phyloP scores from a whole-genome alignment of 1,140 invertebrate genomes.

The Drosophila pruinosa region DNA sequence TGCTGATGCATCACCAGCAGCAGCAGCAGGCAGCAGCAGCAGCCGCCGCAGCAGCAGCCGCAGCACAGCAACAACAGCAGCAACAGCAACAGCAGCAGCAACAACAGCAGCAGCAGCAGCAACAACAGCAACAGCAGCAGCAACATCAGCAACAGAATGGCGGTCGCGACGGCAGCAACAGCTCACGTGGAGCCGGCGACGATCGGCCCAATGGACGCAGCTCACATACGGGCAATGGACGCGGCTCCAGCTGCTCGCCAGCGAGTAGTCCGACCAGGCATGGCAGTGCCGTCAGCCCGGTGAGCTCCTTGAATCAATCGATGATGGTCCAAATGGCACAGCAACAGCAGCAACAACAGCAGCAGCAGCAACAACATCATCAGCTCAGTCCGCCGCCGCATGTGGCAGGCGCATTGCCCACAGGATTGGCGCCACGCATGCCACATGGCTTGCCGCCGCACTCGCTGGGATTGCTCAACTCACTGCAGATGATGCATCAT shows the following conservation, averaged over 20 bases:
- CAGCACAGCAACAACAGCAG: conserved; percentile 51
- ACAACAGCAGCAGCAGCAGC: conserved; percentile 45
- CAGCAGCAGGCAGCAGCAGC: conserved; percentile 69
- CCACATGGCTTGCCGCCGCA: conserved; percentile 89
- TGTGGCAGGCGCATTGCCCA: conserved; percentile 83
- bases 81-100: conserved; percentile 40
- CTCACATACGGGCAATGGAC: conserved; percentile 64
- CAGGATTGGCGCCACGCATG: conserved; percentile 79
- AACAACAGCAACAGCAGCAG: conserved; percentile 58
- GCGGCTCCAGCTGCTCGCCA: conserved; percentile 84
- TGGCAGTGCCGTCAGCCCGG: conserved; percentile 82
- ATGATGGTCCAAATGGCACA: conserved; percentile 81
- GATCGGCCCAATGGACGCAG: conserved; percentile 77
- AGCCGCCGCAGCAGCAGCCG: conserved; percentile 56
- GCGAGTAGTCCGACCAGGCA: conserved; percentile 82
- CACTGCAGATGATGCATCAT: conserved; percentile 90
- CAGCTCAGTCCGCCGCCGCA: conserved; percentile 86
- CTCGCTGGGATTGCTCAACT: conserved; percentile 89
- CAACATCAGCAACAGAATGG: conserved; percentile 82
- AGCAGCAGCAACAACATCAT: conserved; percentile 75
- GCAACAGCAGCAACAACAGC: conserved; percentile 85
- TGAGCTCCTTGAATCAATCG: conserved; percentile 82
- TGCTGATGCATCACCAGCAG: conserved; percentile 81
- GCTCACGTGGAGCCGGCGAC: conserved; percentile 67
- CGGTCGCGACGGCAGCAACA: conserved; percentile 71